phyloP scores from a whole-genome alignment of 2,113 vertebrate genomes.

The Seriola quinqueradiata region DNA sequence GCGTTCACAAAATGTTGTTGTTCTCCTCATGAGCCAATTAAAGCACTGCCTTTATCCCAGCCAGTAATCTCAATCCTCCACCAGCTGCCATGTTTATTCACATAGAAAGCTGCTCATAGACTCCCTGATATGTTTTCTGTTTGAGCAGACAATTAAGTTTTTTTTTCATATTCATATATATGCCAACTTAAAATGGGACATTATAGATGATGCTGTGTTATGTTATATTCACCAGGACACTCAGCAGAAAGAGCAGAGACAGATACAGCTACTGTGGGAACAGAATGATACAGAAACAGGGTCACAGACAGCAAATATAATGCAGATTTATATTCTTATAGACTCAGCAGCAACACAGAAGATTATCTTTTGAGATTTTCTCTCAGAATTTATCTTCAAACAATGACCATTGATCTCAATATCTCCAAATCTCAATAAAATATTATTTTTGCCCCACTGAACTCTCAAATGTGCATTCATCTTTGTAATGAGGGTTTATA shows the following conservation, averaged over 20 bases:
- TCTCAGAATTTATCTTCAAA: slow-evolving; percentile 16
- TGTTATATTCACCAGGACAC: slow-evolving; percentile 10
- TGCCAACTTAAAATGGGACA: neutral
- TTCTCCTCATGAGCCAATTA: slow-evolving; percentile 54
- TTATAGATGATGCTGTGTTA: slow-evolving; percentile 1
- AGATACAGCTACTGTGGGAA: neutral
- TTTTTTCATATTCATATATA: neutral
- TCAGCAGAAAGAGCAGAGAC: neutral
- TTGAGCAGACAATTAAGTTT: neutral
- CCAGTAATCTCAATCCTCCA: slow-evolving; percentile 33
- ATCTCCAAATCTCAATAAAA: too few species aligned
- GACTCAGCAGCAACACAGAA: slow-evolving; percentile 1
- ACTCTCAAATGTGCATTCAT: too few species aligned
- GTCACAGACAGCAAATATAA: neutral
- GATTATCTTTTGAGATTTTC: neutral
- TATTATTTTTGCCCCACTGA: too few species aligned
- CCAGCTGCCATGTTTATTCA: slow-evolving; percentile 25
- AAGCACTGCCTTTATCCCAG: slow-evolving; percentile 41
- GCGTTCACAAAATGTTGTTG: slow-evolving; percentile 43
- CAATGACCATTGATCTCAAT: slow-evolving; percentile 9
- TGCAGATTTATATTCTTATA: slow-evolving; percentile 8
- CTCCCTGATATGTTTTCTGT: slow-evolving; percentile 26
- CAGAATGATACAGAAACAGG: neutral
- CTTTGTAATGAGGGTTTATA: too few species aligned
- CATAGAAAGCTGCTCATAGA: slow-evolving; percentile 4